Conservation (phyloP, 2,113 vertebrate genomes). For the Capra hircus region DNA sequence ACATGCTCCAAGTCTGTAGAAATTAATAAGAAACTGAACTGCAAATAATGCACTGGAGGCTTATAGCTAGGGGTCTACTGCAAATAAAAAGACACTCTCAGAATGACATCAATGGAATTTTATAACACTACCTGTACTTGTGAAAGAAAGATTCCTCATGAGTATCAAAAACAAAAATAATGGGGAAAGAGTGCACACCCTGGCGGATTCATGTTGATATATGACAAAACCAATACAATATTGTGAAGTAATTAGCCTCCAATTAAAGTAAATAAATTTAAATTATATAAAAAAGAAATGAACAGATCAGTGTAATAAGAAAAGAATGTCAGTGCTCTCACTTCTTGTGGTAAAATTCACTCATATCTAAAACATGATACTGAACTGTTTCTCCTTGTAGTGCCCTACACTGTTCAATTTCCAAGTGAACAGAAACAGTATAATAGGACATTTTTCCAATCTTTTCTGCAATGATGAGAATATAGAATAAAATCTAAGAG, state of each 20-base stretch:
- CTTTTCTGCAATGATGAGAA: neutral
- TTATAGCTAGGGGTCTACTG: neutral
- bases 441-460: neutral
- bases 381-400: neutral
- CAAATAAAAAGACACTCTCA: neutral
- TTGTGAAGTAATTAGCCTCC: too few relatives aligned
- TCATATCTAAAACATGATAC: neutral
- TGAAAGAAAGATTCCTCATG: neutral
- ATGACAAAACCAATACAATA: too few relatives aligned
- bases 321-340: neutral
- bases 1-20: neutral
- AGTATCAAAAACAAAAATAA: neutral
- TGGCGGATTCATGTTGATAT: too few relatives aligned
- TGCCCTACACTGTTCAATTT: neutral
- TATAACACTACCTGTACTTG: neutral
- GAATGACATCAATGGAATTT: neutral
- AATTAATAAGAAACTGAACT: neutral
- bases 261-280: too few relatives aligned
- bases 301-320: neutral
- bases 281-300: neutral
- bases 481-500: constrained; percentile 1
- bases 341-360: neutral
- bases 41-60: neutral
- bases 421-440: constrained; percentile 30
- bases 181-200: too few relatives aligned